These are phyloP conservation scores for Ligdia adustata DNA, from an alignment of 2,888 invertebrate species.

Conservation along the genomic window DNA sequence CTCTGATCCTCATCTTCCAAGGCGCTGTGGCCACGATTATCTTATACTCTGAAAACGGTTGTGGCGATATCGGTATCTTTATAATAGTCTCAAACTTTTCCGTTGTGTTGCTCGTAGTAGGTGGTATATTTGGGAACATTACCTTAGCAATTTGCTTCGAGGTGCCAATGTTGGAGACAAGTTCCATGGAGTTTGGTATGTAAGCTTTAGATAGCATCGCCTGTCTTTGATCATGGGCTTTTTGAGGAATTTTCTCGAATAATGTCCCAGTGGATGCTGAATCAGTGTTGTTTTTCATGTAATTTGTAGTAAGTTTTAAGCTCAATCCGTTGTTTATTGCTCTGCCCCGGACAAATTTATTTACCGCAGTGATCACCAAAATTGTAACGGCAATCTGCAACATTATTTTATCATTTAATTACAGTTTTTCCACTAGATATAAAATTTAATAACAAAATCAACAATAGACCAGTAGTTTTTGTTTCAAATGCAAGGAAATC, in stretches of 20 bases:
- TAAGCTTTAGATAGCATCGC: constrained; percentile 43
- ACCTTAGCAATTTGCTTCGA: constrained; percentile 59
- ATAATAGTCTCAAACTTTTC: constrained; percentile 40
- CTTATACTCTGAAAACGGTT: constrained; percentile 59
- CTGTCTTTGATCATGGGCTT: constrained; percentile 13
- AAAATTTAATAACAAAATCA: too few relatives aligned
- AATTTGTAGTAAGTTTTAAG: constrained; percentile 53
- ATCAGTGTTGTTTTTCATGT: constrained; percentile 47
- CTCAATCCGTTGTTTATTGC: constrained; percentile 62
- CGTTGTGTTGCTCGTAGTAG: constrained; percentile 19
- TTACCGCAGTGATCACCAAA: constrained; percentile 36
- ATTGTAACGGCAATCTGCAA: constrained; percentile 47
- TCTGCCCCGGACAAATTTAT: constrained; percentile 40
- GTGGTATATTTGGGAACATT: constrained; percentile 39
- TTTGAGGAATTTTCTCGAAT: constrained; percentile 56
- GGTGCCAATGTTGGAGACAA: constrained; percentile 27
- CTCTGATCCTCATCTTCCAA: constrained; percentile 50
- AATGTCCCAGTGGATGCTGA: constrained; percentile 46
- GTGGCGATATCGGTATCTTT: constrained; percentile 58
- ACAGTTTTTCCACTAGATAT: too few relatives aligned
- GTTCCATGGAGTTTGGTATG: constrained; percentile 38
- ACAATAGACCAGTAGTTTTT: too few relatives aligned
- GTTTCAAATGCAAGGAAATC: too few relatives aligned
- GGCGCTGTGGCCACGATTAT: constrained; percentile 70
- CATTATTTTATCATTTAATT: too few relatives aligned